A percentile compares a stretch with the other conserved stretches of the same genome.
Evolutionary conservation across 1,140 invertebrate species (phyloP).

Genomic region (Lordiphosa collinella): DNA sequence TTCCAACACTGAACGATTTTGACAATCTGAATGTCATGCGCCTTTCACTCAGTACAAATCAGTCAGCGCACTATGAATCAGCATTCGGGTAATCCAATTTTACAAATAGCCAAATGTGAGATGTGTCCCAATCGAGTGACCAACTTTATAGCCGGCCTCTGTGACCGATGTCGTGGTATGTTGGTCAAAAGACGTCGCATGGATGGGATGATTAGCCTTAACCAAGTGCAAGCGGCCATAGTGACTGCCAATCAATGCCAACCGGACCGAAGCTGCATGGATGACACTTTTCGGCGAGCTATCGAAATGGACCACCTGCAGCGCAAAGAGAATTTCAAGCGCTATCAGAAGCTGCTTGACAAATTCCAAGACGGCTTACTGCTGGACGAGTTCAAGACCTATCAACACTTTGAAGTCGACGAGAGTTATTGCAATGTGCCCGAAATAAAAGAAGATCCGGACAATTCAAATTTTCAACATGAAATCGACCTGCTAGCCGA

Average conservation of each 20-base stretch:
- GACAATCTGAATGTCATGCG: background rate
- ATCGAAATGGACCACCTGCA: background rate
- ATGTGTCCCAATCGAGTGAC: constrained; percentile 27
- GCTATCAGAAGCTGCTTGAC: constrained; percentile 27
- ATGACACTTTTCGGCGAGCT: constrained; percentile 13
- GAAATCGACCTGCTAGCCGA: constrained; percentile 8
- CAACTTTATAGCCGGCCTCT: constrained; percentile 34
- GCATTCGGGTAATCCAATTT: constrained; percentile 4
- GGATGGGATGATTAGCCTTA: background rate
- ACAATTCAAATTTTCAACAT: background rate
- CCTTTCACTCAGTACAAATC: background rate
- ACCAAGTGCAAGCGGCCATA: constrained; percentile 19
- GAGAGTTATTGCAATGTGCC: constrained; percentile 6
- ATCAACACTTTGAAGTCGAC: background rate
- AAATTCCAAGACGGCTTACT: constrained; percentile 24
- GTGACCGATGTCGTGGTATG: constrained; percentile 24
- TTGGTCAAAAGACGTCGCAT: constrained; percentile 14
- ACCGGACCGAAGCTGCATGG: background rate
- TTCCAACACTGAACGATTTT: constrained; percentile 9
- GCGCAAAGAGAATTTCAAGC: constrained; percentile 15
- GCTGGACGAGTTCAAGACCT: background rate
- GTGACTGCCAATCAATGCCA: constrained; percentile 2
- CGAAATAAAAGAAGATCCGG: background rate
- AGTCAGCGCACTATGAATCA: constrained; percentile 15
- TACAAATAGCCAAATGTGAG: constrained; percentile 33